These are phyloP conservation scores for Karalla daura DNA, from an alignment of 2,797 vertebrate genomes.

Conservation along the genomic window DNA sequence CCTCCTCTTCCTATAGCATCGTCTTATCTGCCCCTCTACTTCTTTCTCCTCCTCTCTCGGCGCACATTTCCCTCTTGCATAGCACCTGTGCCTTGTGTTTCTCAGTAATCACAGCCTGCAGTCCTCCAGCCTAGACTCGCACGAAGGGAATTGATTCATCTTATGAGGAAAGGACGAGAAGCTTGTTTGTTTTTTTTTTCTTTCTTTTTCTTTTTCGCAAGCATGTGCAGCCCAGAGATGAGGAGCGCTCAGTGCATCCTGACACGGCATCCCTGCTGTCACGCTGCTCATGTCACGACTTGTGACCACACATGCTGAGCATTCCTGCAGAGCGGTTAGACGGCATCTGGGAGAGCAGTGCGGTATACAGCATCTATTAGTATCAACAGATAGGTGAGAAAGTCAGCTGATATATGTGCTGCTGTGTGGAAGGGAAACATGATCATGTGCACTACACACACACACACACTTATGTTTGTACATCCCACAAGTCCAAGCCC, in stretches of 20 bases:
- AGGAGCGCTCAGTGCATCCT: constrained; percentile 36
- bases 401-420: not conserved
- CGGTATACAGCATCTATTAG: not conserved
- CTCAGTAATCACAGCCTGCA: constrained; percentile 51
- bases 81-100: constrained; percentile 36
- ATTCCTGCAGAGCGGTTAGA: constrained; percentile 5
- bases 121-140: constrained; percentile 45
- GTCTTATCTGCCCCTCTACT: constrained; percentile 30
- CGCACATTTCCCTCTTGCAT: constrained; percentile 15
- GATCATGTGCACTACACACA: not conserved
- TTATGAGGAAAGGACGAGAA: constrained; percentile 59
- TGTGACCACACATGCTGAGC: constrained; percentile 4
- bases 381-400: constrained; percentile 6
- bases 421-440: not conserved
- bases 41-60: constrained; percentile 10
- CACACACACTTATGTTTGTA: no score
- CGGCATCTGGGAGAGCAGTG: not conserved
- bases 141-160: constrained; percentile 60
- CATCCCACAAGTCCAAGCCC: not conserved
- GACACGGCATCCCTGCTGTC: constrained; percentile 39
- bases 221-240: constrained; percentile 47
- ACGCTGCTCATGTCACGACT: constrained; percentile 29
- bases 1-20: constrained; percentile 44
- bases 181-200: constrained; percentile 70
- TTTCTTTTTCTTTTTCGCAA: no score